Conservation (phyloP, 2,113 vertebrate species). For the Vimba vimba region DNA sequence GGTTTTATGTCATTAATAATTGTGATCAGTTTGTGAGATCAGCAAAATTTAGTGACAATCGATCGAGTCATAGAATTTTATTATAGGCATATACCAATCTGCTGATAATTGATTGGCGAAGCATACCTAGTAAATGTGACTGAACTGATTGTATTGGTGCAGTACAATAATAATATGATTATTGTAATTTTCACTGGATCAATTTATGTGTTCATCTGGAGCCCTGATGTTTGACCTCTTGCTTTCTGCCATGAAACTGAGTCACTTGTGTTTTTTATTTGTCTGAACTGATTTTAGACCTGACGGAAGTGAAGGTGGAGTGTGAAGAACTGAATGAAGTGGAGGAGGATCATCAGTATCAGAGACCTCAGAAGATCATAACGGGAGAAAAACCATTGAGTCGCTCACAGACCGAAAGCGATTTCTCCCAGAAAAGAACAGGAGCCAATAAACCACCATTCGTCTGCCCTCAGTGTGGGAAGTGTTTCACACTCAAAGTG, state of each 20-base stretch:
- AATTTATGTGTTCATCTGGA: neutral
- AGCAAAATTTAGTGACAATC: too few species aligned
- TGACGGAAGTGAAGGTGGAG: neutral
- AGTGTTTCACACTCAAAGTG: neutral
- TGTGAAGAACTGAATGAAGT: neutral
- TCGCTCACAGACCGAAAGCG: neutral
- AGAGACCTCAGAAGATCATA: neutral
- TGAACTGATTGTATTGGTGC: too few species aligned
- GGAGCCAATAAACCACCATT: neutral
- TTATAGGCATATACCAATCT: too few species aligned
- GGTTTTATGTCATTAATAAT: too few species aligned
- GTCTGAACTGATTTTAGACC: conserved; percentile 10
- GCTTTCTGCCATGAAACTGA: neutral
- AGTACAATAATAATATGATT: neutral
- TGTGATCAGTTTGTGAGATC: too few species aligned
- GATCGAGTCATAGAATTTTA: too few species aligned
- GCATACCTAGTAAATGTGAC: too few species aligned
- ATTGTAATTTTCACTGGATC: neutral
- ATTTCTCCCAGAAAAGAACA: neutral
- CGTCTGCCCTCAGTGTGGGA: neutral
- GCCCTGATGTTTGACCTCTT: neutral
- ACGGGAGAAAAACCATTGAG: neutral
- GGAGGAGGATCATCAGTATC: neutral
- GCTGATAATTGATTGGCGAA: too few species aligned
- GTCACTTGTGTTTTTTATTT: neutral